Conservation (phyloP, 2,888 invertebrate genomes). For the Cataglyphis albicans region DNA sequence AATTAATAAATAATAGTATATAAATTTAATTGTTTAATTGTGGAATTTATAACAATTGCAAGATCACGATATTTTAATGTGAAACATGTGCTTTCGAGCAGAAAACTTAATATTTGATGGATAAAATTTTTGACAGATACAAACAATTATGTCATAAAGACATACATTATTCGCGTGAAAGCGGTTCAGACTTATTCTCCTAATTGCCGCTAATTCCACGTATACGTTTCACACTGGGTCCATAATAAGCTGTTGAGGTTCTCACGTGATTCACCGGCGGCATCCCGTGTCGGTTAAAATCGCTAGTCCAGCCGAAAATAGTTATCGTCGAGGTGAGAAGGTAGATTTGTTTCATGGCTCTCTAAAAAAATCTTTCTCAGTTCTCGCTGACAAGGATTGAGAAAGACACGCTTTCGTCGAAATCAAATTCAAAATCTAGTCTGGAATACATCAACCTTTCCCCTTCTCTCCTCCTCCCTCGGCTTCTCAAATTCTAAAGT, state of each 20-base stretch:
- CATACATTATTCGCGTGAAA: background rate
- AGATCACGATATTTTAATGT: background rate
- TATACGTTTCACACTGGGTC: background rate
- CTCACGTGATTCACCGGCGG: background rate
- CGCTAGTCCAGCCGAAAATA: background rate
- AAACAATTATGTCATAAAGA: background rate
- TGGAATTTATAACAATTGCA: slow-evolving; percentile 3
- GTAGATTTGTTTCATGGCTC: background rate
- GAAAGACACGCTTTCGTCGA: slow-evolving; percentile 15
- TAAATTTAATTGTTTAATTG: background rate
- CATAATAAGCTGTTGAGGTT: background rate
- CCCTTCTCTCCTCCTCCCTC: background rate
- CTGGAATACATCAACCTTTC: background rate
- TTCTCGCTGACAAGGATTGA: background rate
- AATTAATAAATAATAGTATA: background rate
- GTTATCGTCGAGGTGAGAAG: background rate
- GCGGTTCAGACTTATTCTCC: background rate
- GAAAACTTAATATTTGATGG: background rate
- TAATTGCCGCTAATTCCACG: background rate
- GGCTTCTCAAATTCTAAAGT: background rate
- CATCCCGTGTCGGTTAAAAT: slow-evolving; percentile 12
- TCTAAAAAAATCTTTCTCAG: background rate
- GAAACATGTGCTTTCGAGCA: background rate
- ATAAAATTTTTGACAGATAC: background rate
- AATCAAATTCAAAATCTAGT: background rate